Evolutionary conservation across 2,888 invertebrate species (phyloP).

Genomic region (Clanis bilineata): DNA sequence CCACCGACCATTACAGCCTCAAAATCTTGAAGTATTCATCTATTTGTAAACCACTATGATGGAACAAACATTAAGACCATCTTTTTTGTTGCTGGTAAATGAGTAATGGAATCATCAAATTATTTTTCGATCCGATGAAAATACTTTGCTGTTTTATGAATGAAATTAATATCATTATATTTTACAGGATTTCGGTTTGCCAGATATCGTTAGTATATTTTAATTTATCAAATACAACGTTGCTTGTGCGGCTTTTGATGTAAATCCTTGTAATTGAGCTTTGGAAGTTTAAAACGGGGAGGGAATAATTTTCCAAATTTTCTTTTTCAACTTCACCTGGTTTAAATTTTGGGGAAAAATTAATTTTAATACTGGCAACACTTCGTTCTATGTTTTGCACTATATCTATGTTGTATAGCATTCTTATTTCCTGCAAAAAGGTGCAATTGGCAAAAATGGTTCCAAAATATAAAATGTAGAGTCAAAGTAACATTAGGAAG

Average conservation of each 20-base stretch:
- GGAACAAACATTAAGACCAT: too few species aligned
- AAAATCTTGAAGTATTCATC: too few species aligned
- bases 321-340: conserved; percentile 12
- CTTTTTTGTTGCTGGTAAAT: too few species aligned
- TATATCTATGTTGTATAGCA: neutral
- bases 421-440: neutral
- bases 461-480: neutral
- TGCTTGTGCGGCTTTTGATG: conserved; percentile 42
- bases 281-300: conserved; percentile 20
- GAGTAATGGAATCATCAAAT: too few species aligned
- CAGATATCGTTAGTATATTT: conserved; percentile 59
- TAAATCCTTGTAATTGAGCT: conserved; percentile 19
- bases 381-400: conserved; percentile 2
- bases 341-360: conserved; percentile 5
- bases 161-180: conserved; percentile 30
- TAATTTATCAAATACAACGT: conserved; percentile 27
- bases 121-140: too few species aligned
- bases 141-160: neutral
- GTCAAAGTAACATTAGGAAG: neutral
- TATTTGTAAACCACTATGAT: too few species aligned
- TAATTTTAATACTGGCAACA: conserved; percentile 4
- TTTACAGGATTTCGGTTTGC: conserved; percentile 54
- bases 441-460: neutral
- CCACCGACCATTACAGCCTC: too few species aligned
- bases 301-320: conserved; percentile 24